Conservation (phyloP, 2,797 vertebrate genomes). For the Lepus townsendii region DNA sequence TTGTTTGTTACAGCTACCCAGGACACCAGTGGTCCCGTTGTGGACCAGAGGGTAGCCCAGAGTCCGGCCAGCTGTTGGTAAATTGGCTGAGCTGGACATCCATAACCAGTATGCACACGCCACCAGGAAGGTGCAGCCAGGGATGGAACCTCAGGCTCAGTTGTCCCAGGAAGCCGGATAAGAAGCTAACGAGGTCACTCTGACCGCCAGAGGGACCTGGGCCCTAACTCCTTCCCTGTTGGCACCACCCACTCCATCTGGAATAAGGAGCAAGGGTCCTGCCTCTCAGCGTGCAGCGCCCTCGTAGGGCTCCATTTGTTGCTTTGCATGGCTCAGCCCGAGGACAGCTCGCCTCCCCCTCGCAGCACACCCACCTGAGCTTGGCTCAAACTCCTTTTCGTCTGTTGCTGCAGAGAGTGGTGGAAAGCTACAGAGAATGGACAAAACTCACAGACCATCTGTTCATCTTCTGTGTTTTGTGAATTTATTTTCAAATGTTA, state of each 20-base stretch:
- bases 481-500: slow-evolving; percentile 88
- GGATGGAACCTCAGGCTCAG: not conserved
- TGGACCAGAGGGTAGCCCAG: not conserved
- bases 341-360: slow-evolving; percentile 85
- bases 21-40: not conserved
- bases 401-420: slow-evolving; percentile 69
- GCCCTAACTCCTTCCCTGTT: not conserved
- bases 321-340: slow-evolving; percentile 78
- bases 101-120: not conserved
- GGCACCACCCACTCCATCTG: not conserved
- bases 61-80: not conserved
- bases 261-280: not conserved
- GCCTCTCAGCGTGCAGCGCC: not conserved
- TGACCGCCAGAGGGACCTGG: not conserved
- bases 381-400: slow-evolving; percentile 62
- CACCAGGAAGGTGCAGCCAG: not conserved
- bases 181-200: not conserved
- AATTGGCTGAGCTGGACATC: not conserved
- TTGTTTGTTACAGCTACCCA: not conserved
- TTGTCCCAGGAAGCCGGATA: not conserved
- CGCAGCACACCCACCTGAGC: slow-evolving; percentile 69
- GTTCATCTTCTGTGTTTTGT: slow-evolving; percentile 86
- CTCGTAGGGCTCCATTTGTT: not conserved
- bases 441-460: slow-evolving; percentile 85
- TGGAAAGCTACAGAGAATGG: slow-evolving; percentile 78